These are phyloP conservation scores for Aptenodytes forsteri DNA, from an alignment of 2,113 vertebrate genomes.

Conservation along the genomic window DNA sequence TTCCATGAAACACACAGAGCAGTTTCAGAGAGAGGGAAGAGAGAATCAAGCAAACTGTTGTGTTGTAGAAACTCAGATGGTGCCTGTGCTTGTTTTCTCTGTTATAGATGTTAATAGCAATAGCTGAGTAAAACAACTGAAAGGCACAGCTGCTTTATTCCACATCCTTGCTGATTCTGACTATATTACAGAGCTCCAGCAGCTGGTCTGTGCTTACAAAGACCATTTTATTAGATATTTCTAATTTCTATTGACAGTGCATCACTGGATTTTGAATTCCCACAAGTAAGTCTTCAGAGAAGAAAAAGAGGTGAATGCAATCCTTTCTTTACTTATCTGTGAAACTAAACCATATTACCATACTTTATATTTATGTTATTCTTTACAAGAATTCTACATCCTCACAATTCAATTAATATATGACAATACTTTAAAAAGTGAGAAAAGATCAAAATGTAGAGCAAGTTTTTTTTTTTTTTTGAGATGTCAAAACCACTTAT, in stretches of 20 bases:
- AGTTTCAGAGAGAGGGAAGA: background rate
- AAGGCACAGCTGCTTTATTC: slow-evolving; percentile 74
- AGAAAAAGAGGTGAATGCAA: slow-evolving; percentile 19
- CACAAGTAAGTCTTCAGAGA: slow-evolving; percentile 24
- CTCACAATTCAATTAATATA: slow-evolving; percentile 45
- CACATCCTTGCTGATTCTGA: slow-evolving; percentile 69
- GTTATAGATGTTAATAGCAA: slow-evolving; percentile 36
- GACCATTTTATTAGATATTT: slow-evolving; percentile 71
- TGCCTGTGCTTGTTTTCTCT: slow-evolving; percentile 33
- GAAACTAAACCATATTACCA: background rate
- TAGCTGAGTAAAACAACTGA: slow-evolving; percentile 54
- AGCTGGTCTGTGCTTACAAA: slow-evolving; percentile 74
- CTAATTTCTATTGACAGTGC: slow-evolving; percentile 68
- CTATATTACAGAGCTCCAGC: slow-evolving; percentile 56
- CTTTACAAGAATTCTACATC: background rate
- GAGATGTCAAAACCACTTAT: background rate
- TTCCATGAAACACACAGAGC: background rate
- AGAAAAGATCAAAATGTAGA: slow-evolving; percentile 28
- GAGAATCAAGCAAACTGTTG: background rate
- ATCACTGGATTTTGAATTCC: slow-evolving; percentile 61
- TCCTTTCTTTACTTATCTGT: slow-evolving; percentile 16
- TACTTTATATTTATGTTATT: slow-evolving; percentile 33
- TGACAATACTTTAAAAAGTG: slow-evolving; percentile 27
- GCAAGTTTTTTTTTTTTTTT: background rate
- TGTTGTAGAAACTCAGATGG: background rate